Percentiles rank a stretch among this genome's conserved stretches.
phyloP scores from a whole-genome alignment of 2,113 vertebrate species.

The Neolamprologus caudopunctatus region DNA sequence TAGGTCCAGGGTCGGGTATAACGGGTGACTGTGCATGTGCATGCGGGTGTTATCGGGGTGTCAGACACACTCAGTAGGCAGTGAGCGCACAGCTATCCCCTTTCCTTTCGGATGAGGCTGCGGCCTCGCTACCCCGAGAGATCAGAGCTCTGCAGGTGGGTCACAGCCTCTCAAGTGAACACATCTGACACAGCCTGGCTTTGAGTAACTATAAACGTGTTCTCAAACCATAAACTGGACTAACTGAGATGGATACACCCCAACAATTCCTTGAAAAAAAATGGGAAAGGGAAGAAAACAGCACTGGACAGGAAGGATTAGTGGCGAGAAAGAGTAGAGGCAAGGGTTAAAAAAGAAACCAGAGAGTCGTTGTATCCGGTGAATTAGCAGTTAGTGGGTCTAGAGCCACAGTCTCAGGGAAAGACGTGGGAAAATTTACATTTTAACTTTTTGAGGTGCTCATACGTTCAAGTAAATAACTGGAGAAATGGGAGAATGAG shows the following conservation, averaged over 20 bases:
- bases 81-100: conserved; percentile 17
- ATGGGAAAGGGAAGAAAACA: not conserved
- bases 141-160: conserved; percentile 10
- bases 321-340: not conserved
- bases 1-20: not conserved
- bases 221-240: not conserved
- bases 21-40: not conserved
- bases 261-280: not conserved
- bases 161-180: conserved; percentile 44
- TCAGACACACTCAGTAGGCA: conserved; percentile 7
- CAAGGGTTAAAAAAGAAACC: not conserved
- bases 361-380: not conserved
- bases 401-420: not conserved
- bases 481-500: not conserved
- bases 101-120: conserved; percentile 1
- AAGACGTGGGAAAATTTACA: not conserved
- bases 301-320: conserved; percentile 8
- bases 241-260: not conserved
- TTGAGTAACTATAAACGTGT: conserved; percentile 29
- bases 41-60: not conserved
- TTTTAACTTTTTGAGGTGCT: conserved; percentile 13
- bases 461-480: not conserved
- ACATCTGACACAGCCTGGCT: not conserved
- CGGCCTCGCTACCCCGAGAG: not conserved
- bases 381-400: not conserved